Percentiles rank a stretch among this genome's conserved stretches.
Conservation (phyloP, 2,888 invertebrate genomes). For the Cremastinae sp. region DNA sequence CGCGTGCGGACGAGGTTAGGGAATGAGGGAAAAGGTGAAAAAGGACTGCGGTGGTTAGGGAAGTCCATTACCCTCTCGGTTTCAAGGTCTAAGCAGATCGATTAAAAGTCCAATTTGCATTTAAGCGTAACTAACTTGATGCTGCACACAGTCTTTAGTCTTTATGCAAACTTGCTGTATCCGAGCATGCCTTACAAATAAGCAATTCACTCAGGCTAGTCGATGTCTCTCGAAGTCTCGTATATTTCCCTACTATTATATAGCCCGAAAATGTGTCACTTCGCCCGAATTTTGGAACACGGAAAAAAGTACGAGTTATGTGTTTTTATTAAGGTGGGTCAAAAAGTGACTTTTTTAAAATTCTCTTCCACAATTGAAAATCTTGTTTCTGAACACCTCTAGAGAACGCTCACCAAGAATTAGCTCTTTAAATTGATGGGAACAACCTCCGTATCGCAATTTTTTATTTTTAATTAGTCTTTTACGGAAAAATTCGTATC, state of each 20-base stretch:
- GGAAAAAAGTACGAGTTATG: no score
- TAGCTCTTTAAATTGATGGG: no score
- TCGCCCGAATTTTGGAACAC: no score
- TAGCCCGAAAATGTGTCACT: no score
- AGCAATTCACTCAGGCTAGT: conserved; percentile 64
- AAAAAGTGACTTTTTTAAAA: no score
- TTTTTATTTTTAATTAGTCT: no score
- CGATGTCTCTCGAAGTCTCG: neutral
- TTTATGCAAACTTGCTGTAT: conserved; percentile 71
- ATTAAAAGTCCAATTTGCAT: conserved; percentile 78
- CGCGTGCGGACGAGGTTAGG: conserved; percentile 1
- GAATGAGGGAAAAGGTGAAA: conserved; percentile 10
- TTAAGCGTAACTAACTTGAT: conserved; percentile 79
- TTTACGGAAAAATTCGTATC: no score
- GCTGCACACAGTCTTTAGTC: conserved; percentile 70
- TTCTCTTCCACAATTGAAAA: no score
- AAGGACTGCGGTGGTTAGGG: conserved; percentile 32
- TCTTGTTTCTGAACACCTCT: no score
- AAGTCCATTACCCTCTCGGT: conserved; percentile 64
- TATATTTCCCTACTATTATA: conserved; percentile 14
- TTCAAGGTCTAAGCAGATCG: conserved; percentile 73
- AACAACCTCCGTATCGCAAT: no score
- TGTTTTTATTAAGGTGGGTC: no score
- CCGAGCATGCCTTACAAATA: conserved; percentile 70
- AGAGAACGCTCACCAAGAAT: no score